phyloP scores from a whole-genome alignment of 2,113 vertebrate species.

The Rhynchopsitta pachyrhyncha region DNA sequence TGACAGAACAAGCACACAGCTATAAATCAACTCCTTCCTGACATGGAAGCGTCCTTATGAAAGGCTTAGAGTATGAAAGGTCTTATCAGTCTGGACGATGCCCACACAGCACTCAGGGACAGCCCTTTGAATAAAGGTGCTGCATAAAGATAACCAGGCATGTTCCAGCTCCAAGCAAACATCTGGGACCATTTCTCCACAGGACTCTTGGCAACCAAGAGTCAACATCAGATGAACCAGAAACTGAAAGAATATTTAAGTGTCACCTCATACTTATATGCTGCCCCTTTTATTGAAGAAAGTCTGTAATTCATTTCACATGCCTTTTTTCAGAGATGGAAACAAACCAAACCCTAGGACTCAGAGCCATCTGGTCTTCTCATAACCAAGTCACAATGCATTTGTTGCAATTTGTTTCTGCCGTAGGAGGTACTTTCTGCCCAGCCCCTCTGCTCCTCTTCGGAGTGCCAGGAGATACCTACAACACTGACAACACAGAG shows the following conservation, averaged over 20 bases:
- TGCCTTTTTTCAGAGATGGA: background rate
- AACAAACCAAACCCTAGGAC: background rate
- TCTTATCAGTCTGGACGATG: background rate
- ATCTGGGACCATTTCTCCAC: background rate
- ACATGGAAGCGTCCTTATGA: background rate
- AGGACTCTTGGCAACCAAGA: background rate
- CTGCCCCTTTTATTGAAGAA: background rate
- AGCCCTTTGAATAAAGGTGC: background rate
- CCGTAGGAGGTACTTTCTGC: background rate
- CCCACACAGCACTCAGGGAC: background rate
- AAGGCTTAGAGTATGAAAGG: background rate
- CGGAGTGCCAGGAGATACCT: background rate
- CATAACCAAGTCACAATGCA: background rate
- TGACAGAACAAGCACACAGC: background rate
- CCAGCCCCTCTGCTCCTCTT: background rate
- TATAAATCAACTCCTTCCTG: background rate
- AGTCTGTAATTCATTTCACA: background rate
- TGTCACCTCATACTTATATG: background rate
- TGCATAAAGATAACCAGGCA: background rate
- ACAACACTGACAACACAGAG: background rate
- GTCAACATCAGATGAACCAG: background rate
- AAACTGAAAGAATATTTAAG: background rate
- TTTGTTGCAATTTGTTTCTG: background rate
- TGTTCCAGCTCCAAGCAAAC: background rate
- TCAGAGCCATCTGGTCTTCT: background rate